Base-by-base conservation (phyloP, 2,797 vertebrate species). In the Pseudotriccus pelzelni region DNA sequence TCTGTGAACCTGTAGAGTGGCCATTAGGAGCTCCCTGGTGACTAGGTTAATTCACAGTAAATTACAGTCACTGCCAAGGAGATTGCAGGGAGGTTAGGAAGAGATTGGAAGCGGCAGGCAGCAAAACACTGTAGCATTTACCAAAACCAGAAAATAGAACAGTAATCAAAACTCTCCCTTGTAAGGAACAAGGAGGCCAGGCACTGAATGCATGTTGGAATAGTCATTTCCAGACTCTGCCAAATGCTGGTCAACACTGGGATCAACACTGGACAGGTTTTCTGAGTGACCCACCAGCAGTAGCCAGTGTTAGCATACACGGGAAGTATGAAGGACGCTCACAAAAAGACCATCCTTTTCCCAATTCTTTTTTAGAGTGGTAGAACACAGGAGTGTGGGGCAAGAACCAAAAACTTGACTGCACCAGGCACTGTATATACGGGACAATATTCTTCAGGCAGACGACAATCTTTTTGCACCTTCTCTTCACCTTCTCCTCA, bases 1-100 rank as follows among this genome's bases (percentile, higher is more conserved):
- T 97, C 94, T 95, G 89, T 1, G 20, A 95, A 97, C 90, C 95
- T 96, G 95, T 86, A 95, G 97, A 96, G 91, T 0, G 50, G 82
- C 96, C 95, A 97, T 97, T 97, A 97, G 93, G 95, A 94, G 84
- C 93, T 97, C 96, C 96, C 97, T 87, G 95, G 96, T 97, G 97
- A 92, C 97, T 91, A 75, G 92, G 95, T 95, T 97, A 97, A 97
- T 97, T 97, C 96, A 95, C 90, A 96, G 96, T 93, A 97, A 97
- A 97, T 97, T 97, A 95, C 88, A 97, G 94, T 92, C 95, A 90
- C 91, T 93, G 88, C 94, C 96, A 95, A 96, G 88, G 94, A 96
- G 95, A 95, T 93, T 95, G 88, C 90, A 95, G 86, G 81, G 86
- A 85, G 75, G 95, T 94, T 95, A 94, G 84, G 64, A 91, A 86